phyloP scores from a whole-genome alignment of 2,113 vertebrate species.

The Cyprinus carpio region DNA sequence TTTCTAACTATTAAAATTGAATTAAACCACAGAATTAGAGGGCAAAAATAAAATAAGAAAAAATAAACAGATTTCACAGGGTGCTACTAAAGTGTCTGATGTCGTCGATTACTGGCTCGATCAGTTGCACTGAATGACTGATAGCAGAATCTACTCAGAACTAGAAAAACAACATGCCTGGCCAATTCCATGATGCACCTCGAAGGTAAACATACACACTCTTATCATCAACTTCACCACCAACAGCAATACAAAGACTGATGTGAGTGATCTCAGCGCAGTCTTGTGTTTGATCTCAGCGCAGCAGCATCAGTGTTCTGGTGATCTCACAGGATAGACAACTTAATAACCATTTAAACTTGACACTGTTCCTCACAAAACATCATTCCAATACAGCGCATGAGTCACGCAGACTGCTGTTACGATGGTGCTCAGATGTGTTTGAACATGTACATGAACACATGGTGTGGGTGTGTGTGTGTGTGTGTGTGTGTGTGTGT shows the following conservation, averaged over 20 bases:
- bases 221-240: conserved; percentile 1
- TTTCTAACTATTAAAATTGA: too few relatives aligned
- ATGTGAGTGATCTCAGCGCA: too few relatives aligned
- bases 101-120: not conserved
- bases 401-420: not conserved
- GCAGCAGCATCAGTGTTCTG: not conserved
- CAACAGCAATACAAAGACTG: not conserved
- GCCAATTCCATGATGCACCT: conserved; percentile 10
- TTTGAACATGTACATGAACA: not conserved
- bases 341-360: not conserved
- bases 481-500: not conserved
- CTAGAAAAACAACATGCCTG: not conserved
- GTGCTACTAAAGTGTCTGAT: not conserved
- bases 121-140: not conserved
- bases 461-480: too few relatives aligned
- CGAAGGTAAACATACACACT: not conserved
- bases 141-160: not conserved
- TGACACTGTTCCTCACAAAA: not conserved
- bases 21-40: too few relatives aligned
- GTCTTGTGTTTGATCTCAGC: not conserved
- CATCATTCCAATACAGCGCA: not conserved
- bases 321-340: not conserved
- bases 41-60: too few relatives aligned
- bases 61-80: not conserved
- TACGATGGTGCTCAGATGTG: not conserved